Evolutionary conservation across 2,113 vertebrate species (phyloP).

Genomic region (Thinocorus orbignyianus): DNA sequence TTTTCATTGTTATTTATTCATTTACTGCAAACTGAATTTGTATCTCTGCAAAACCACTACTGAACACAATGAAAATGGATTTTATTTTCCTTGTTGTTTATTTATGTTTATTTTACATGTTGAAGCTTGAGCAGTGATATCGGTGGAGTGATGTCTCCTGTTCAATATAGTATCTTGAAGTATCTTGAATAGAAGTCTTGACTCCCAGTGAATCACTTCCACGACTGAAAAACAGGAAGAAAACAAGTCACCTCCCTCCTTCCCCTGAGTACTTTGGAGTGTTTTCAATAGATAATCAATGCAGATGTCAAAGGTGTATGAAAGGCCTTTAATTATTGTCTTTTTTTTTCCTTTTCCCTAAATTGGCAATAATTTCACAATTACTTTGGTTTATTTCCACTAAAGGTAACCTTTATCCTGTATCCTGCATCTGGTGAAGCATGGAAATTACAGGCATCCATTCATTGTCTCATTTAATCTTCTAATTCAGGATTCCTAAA

Average conservation of each 20-base stretch:
- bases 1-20: not conserved
- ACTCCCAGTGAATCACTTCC: not conserved
- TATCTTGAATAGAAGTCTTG: too few species aligned
- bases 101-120: not conserved
- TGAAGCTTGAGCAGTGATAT: not conserved
- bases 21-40: not conserved
- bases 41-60: not conserved
- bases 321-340: not conserved
- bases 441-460: conserved; percentile 27
- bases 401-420: conserved; percentile 13
- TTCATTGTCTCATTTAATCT: conserved; percentile 32
- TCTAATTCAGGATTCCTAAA: conserved; percentile 57
- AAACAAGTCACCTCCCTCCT: not conserved
- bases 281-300: not conserved
- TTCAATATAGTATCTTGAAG: not conserved
- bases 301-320: not conserved
- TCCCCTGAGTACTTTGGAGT: not conserved
- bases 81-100: not conserved
- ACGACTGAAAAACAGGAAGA: not conserved
- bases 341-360: not conserved
- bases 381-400: conserved; percentile 16
- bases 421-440: not conserved
- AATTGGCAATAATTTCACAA: not conserved
- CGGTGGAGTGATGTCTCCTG: not conserved
- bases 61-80: not conserved